Conservation (phyloP, 2,888 invertebrate genomes). For the Phengaris alcon region DNA sequence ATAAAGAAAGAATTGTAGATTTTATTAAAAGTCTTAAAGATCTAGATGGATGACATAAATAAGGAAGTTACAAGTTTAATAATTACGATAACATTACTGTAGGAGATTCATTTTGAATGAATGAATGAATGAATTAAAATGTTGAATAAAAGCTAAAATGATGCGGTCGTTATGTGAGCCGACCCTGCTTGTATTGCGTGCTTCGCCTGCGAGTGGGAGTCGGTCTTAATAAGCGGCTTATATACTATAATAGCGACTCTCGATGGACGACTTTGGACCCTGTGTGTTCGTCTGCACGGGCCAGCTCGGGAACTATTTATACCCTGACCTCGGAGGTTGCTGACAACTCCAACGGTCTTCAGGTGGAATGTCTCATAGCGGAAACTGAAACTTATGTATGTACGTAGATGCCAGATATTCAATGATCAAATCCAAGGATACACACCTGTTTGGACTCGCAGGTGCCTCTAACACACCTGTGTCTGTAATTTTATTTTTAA, state of each 20-base stretch:
- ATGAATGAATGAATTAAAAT: not conserved
- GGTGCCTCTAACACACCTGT: constrained; percentile 4
- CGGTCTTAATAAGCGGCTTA: constrained; percentile 74
- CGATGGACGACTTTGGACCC: constrained; percentile 35
- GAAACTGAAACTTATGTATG: constrained; percentile 30
- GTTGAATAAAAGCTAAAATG: constrained; percentile 27
- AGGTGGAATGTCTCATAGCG: constrained; percentile 38
- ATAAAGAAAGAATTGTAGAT: not conserved
- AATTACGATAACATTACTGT: not conserved
- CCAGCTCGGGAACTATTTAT: constrained; percentile 45
- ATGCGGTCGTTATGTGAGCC: constrained; percentile 52
- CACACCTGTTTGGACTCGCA: constrained; percentile 15
- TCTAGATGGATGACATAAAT: not conserved
- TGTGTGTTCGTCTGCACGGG: constrained; percentile 33
- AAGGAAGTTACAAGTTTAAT: not conserved
- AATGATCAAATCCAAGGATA: not conserved
- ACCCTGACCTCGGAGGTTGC: constrained; percentile 51
- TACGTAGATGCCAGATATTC: constrained; percentile 14
- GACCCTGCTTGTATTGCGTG: constrained; percentile 59
- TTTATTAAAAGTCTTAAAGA: not conserved
- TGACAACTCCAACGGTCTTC: constrained; percentile 50
- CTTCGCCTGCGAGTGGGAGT: constrained; percentile 65
- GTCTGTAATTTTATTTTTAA: constrained; percentile 9
- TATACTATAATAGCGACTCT: constrained; percentile 57
- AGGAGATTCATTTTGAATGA: not conserved